Evolutionary conservation across 2,888 invertebrate species (phyloP).

Genomic region (Hirtodrosophila confusa): DNA sequence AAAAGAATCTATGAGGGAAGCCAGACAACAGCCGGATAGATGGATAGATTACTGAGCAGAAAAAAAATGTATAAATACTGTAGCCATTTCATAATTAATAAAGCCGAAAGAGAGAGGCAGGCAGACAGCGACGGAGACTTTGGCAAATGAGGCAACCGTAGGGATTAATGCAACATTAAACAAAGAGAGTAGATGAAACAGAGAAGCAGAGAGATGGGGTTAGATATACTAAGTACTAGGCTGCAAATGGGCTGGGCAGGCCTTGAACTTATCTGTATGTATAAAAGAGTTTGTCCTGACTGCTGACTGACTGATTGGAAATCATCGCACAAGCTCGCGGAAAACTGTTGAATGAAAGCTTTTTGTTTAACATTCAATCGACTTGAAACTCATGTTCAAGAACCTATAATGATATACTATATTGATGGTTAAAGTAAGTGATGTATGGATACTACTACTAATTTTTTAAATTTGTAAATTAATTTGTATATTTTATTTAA

Average conservation of each 20-base stretch:
- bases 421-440: too few species aligned
- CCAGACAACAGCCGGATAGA: conserved; percentile 44
- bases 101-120: conserved; percentile 24
- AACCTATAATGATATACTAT: too few species aligned
- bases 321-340: too few species aligned
- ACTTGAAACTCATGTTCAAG: too few species aligned
- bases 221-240: neutral
- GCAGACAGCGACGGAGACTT: conserved; percentile 39
- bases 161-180: conserved; percentile 73
- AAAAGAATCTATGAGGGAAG: conserved; percentile 68
- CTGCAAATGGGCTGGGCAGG: conserved; percentile 6
- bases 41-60: conserved; percentile 56
- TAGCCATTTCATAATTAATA: conserved; percentile 77
- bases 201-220: conserved; percentile 4
- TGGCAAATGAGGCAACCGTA: conserved; percentile 66
- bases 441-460: too few species aligned
- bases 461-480: too few species aligned
- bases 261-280: conserved; percentile 39
- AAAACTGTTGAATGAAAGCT: too few species aligned
- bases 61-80: conserved; percentile 29
- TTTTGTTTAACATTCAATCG: too few species aligned
- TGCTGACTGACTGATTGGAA: too few species aligned
- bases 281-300: too few species aligned
- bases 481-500: too few species aligned
- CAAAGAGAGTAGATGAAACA: conserved; percentile 49